Base-by-base conservation (phyloP, 1,140 invertebrate species). In the Zaprionus vittiger region DNA sequence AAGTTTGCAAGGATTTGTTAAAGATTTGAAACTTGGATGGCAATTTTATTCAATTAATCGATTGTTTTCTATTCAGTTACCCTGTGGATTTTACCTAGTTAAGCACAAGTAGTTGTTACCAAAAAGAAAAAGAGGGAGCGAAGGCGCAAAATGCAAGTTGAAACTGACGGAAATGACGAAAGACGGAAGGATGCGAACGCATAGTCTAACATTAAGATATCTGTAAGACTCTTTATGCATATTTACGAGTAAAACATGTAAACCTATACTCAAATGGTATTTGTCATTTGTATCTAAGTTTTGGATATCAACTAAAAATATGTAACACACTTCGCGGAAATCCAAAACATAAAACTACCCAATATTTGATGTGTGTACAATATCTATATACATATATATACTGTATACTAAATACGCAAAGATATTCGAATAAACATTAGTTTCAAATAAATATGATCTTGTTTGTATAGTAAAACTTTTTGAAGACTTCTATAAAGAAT, bases 371-470 rank as follows among this genome's bases (percentile, higher is more conserved):
- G 85, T 85, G 70, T 85, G 85, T 90, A 85, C 61, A 72, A 73
- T 80, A 89, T 89, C 79, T 80, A 78, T 61, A 63, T 73, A 26
- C 20, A 52, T 47, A 63, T 63, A 63, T 63, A 14, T 80, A 75
- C 69, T 80, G 77, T 86, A 77, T 83, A 83, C 80, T 81, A 87
- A 87, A 77, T 85, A 85, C 84, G 81, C 79, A 90, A 79, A 77
- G 77, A 87, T 87, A 87, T 86, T 86, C 83, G 70, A 87, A 85
- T 87, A 86, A 83, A 82, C 75, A 82, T 77, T 87, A 87, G 83
- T 82, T 86, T 83, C 63, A 82, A 85, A 76, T 73, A 44, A 41
- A 52, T 11, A 52, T 22, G 9, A 24, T 12, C 20, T 52, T 20
- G 47, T 52, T 52, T 52, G 5, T 24, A 22, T 52, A 4, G 17